Evolutionary conservation across 1,140 invertebrate species (phyloP), one percentile per base, ranked within the genome.

Genomic region (Zaprionus taronus): DNA sequence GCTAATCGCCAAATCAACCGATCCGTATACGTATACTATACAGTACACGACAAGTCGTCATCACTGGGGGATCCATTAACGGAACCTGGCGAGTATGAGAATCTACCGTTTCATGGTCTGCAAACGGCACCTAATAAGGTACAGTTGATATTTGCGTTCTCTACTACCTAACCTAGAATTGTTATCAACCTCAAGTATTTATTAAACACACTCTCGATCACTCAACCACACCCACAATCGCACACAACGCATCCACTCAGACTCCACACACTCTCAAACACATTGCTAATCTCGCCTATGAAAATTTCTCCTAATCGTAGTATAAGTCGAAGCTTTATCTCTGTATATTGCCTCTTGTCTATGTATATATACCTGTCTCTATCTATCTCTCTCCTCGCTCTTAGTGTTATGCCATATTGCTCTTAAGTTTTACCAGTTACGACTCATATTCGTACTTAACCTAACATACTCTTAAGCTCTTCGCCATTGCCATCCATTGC

Each of bases 101-200:
- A 98, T 93, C 95, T 98, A 91, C 97, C 97, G 71, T 98, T 98
- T 94, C 97, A 98, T 93, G 97, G 97, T 83, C 96, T 98, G 85
- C 97, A 97, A 94, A 96, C 96, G 91, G 96, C 97, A 79, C 97
- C 97, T 83, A 97, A 97, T 93, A 98, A 98, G 96, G 97, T 98
- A 95, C 94, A 86, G 80, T 72, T 77, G 36, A 63, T 5, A 53
- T 58, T 62, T 63, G 53, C 58, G 17, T 31, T 9, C 57, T 47
- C 15, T 22, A 26, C 12, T 11, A 57, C 14, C 38, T 60, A 49
- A 51, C 5, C 62, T 41, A 67, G 57, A 66, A 41, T 69, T 31
- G 67, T 62, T 69, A 66, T 66, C 28, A 38, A 49, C 20, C 58
- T 41, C 38, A 41, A 41, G 38, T 41, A 63, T 26, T 55, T 72